Evolutionary conservation across 2,888 invertebrate species (phyloP).

Genomic region (Limnephilus rhombicus): DNA sequence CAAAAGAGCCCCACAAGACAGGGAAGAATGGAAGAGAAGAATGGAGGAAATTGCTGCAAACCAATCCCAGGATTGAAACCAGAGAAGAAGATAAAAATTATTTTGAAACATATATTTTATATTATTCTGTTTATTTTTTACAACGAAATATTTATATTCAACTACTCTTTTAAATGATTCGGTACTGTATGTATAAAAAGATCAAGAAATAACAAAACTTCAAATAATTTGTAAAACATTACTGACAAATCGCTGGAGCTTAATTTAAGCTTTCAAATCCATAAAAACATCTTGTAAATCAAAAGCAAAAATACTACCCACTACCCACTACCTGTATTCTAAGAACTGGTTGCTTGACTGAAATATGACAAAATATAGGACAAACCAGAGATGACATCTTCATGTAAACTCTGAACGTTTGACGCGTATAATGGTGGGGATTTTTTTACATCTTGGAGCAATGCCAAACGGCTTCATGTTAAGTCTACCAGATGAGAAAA

Average conservation of each 20-base stretch:
- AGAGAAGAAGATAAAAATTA: too few species aligned
- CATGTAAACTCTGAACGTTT: constrained; percentile 2
- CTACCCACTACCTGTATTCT: background rate
- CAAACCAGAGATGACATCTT: constrained; percentile 8
- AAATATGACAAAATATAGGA: constrained; percentile 1
- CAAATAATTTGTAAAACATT: background rate
- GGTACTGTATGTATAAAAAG: background rate
- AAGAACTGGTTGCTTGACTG: background rate
- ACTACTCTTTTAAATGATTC: too few species aligned
- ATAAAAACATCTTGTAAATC: background rate
- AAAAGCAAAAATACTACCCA: background rate
- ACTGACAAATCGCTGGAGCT: background rate
- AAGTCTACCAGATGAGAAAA: constrained; percentile 1
- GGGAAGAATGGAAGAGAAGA: too few species aligned
- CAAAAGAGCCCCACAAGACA: too few species aligned
- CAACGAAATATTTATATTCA: too few species aligned
- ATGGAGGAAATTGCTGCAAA: too few species aligned
- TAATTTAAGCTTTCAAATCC: background rate
- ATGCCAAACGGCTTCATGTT: background rate
- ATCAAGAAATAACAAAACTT: background rate
- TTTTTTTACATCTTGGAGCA: constrained; percentile 11
- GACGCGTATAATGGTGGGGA: constrained; percentile 11
- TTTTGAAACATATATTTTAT: too few species aligned
- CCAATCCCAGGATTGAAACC: too few species aligned
- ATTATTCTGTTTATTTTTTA: too few species aligned